These are phyloP conservation scores for Jordanella pulchra DNA, from an alignment of 2,797 vertebrate genomes.

Conservation along the genomic window DNA sequence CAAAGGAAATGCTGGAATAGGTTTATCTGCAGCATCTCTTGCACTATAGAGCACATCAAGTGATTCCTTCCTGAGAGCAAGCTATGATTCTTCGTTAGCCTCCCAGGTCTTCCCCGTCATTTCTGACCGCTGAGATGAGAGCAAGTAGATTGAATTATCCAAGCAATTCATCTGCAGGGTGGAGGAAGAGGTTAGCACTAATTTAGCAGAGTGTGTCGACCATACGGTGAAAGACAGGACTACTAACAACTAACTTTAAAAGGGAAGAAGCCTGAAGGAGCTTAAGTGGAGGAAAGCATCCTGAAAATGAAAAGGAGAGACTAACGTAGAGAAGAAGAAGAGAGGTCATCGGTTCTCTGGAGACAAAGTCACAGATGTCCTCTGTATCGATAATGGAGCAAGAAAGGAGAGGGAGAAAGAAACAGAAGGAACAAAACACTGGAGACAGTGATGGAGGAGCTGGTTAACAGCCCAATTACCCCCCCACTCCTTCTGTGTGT, in stretches of 20 bases:
- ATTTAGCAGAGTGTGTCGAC: slow-evolving; percentile 33
- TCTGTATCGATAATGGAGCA: slow-evolving; percentile 54
- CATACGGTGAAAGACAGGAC: slow-evolving; percentile 37
- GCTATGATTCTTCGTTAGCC: slow-evolving; percentile 2
- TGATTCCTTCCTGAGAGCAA: slow-evolving; percentile 11
- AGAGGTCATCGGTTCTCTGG: slow-evolving; percentile 41
- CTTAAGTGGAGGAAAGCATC: slow-evolving; percentile 19
- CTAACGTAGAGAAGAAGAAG: background rate
- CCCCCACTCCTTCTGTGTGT: background rate
- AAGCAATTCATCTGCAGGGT: slow-evolving; percentile 38
- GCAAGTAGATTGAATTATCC: slow-evolving; percentile 37
- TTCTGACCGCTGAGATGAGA: slow-evolving; percentile 23
- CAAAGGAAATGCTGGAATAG: background rate
- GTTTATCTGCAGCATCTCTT: background rate
- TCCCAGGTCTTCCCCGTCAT: slow-evolving; percentile 20
- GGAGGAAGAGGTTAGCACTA: slow-evolving; percentile 31
- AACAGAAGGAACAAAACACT: background rate
- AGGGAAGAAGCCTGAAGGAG: slow-evolving; percentile 29
- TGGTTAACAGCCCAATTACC: slow-evolving; percentile 2
- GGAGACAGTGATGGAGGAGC: background rate
- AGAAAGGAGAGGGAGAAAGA: background rate
- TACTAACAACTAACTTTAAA: slow-evolving; percentile 46
- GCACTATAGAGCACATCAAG: background rate
- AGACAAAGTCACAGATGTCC: slow-evolving; percentile 37
- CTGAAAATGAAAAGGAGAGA: slow-evolving; percentile 24